Base-by-base conservation (phyloP, 2,888 invertebrate species). In the Brenthis daphne region DNA sequence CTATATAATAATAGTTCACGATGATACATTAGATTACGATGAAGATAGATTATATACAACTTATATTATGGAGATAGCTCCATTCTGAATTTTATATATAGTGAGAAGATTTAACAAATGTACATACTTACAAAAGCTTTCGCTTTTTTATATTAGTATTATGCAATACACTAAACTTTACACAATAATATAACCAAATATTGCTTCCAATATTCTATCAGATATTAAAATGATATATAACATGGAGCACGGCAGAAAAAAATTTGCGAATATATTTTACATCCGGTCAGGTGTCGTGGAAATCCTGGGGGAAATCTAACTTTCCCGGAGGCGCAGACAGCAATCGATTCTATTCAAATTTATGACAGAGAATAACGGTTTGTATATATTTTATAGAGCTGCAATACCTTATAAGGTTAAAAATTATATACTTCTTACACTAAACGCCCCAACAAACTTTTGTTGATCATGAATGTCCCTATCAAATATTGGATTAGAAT, bases 271-370 rank as follows among this genome's bases (percentile, higher is more conserved):
- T 90, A 91, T 92, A 91, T 92, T 90, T 90, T 90, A 90, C 88
- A 89, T 88, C 88, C 87, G 92, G 91, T 92, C 92, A 92, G 92
- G 92, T 92, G 92, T 90, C 92, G 87, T 84, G 86, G 85, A 82
- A 83, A 86, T 88, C 92, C 88, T 89, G 80, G 76, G 92, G 92
- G 92, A 92, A 92, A 92, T 92, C 91, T 92, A 91, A 92, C 92
- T 92, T 90, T 88, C 89, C 92, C 88, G 85, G 89, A 87, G 90
- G 92, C 91, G 89, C 88, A 90, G 92, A 92, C 92, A 92, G 88
- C 90, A 88, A 92, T 92, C 92, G 92, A 92, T 92, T 92, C 92
- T 90, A 92, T 92, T 92, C 92, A 92, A 92, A 92, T 92, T 92
- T 92, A 92, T 92, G 92, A 91, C 89, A 87, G 88, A 86, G 90